Evolutionary conservation across 1,140 invertebrate species (phyloP), one percentile per base, ranked within the genome.

Genomic region (Solenopsis fugax): DNA sequence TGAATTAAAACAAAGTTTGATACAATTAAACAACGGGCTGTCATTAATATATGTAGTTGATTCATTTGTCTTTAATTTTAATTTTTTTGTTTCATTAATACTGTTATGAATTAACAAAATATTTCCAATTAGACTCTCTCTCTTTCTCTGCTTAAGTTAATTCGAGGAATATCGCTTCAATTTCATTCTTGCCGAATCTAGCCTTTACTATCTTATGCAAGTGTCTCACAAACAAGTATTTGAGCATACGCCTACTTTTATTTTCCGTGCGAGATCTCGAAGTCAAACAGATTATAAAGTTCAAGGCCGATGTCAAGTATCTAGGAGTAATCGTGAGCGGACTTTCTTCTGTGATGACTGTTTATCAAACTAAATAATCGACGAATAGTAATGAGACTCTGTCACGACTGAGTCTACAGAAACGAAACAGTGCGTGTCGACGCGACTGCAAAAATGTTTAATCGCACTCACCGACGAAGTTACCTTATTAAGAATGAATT

Each of bases 251-350:
- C 21, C 7, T 48, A 24, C 34, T 48, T 48, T 69, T 45, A 41
- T 24, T 75, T 75, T 75, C 13, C 37, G 4, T 34, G 5, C 13
- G 16, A 60, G 21, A 48, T 62, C 4, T 34, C 37, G 56, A 77
- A 41, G 13, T 48, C n/a, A n/a, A 69, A 4, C n/a, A 6, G 18
- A 10, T 18, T 80, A 64, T 24, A 34, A 18, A 71, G 52, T 72
- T 82, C 67, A 73, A 82, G 41, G 24, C 9, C 13, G 65, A 41
- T 37, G 24, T 48, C 29, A n/a, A 50, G 13, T 24, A 71, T 56
- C 7, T 50, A 12, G 16, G 29, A 1, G 56, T 16, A 71, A 71
- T 71, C 16, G 1, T 82, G 52, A 71, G 7, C 37, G 10, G 2
- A 24, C 7, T 24, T 41, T n/a, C 3, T 69, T 13, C 29, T 13